phyloP scores from a whole-genome alignment of 2,113 vertebrate genomes.

The Forbesichthys papilliferus region DNA sequence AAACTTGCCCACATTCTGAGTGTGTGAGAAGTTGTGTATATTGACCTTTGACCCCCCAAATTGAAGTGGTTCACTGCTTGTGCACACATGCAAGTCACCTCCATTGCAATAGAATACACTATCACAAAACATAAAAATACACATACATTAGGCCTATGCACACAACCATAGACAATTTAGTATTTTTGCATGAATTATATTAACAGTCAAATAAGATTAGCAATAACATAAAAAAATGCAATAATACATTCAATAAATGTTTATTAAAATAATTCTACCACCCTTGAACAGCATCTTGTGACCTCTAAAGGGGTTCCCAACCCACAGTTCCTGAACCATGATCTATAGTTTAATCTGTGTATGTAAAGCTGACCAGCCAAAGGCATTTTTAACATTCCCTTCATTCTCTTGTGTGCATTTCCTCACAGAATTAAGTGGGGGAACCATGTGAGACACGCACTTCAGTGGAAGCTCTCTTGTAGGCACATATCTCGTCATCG shows the following conservation, averaged over 20 bases:
- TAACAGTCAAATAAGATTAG: no score
- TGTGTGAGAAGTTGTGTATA: background rate
- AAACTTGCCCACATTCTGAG: background rate
- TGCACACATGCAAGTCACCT: no score
- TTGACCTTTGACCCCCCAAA: background rate
- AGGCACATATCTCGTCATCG: conserved; percentile 23
- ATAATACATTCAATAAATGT: no score
- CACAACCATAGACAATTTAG: no score
- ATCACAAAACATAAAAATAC: no score
- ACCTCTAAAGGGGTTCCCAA: background rate
- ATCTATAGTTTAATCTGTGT: background rate
- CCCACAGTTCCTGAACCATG: background rate
- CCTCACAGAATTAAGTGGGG: conserved; percentile 41
- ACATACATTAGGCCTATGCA: no score
- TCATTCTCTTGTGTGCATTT: conserved; percentile 4
- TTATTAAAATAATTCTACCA: no score
- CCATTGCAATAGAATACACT: no score
- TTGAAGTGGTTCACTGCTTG: no score
- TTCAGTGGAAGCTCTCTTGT: conserved; percentile 8
- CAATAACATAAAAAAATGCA: no score
- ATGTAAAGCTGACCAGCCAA: conserved; percentile 3
- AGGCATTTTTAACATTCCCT: conserved; percentile 40
- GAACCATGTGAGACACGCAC: conserved; percentile 36
- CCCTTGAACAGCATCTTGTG: no score
- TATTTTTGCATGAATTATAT: no score